Evolutionary conservation across 2,888 invertebrate genomes (phyloP).

Genomic region (Cephus rjabovi): DNA sequence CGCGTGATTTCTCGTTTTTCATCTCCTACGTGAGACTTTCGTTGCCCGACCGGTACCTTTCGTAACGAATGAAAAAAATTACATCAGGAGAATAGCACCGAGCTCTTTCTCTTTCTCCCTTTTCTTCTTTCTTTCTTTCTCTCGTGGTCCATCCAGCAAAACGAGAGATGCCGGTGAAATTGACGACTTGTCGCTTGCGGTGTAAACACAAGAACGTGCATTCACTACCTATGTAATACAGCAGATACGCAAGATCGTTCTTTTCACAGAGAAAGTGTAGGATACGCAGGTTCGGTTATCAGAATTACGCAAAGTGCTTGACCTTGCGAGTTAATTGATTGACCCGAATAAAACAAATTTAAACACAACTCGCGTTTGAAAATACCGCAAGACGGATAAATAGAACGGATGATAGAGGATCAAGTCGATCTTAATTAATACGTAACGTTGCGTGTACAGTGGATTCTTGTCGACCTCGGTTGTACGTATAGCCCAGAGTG

Average conservation of each 20-base stretch:
- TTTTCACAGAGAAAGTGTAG: neutral
- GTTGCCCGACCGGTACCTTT: constrained; percentile 28
- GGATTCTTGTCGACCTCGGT: neutral
- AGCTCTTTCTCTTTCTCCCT: constrained; percentile 15
- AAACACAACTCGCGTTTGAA: neutral
- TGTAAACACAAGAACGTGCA: neutral
- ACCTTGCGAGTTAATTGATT: neutral
- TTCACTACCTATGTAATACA: neutral
- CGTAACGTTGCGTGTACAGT: neutral
- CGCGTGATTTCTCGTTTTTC: constrained; percentile 6
- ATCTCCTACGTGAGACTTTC: constrained; percentile 14
- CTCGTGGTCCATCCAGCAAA: neutral
- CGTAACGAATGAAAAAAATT: constrained; percentile 48
- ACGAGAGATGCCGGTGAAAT: neutral
- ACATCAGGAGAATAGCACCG: constrained; percentile 36
- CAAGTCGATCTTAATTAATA: neutral
- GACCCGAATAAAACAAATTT: neutral
- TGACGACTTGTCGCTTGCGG: neutral
- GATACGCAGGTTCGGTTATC: neutral
- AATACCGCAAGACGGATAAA: neutral
- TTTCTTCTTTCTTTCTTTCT: constrained; percentile 7
- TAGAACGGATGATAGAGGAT: neutral
- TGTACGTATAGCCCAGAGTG: neutral
- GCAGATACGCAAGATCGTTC: neutral
- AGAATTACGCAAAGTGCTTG: neutral